phyloP scores from a whole-genome alignment of 1,140 invertebrate species.

The Drosophila lini region DNA sequence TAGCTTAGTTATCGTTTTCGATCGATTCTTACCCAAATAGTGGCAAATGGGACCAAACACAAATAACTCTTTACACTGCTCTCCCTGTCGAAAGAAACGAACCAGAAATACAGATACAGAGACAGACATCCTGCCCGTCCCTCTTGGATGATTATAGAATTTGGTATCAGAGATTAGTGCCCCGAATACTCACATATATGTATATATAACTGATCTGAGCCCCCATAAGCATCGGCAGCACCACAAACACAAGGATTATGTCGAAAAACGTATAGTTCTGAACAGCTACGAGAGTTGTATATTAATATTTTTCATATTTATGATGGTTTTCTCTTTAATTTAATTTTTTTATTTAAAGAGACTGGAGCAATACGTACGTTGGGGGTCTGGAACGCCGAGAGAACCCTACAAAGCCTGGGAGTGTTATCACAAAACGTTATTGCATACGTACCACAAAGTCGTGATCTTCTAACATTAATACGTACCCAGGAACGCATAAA shows the following conservation, averaged over 20 bases:
- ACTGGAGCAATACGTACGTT: constrained; percentile 60
- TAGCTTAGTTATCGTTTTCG: constrained; percentile 18
- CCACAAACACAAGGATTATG: constrained; percentile 29
- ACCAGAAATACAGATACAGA: constrained; percentile 35
- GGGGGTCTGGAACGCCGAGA: constrained; percentile 53
- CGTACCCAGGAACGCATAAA: constrained; percentile 62
- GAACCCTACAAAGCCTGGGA: constrained; percentile 42
- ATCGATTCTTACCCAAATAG: constrained; percentile 65
- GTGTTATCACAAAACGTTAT: constrained; percentile 34
- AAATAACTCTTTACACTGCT: constrained; percentile 48
- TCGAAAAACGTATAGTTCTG: constrained; percentile 11
- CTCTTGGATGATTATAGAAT: constrained; percentile 31
- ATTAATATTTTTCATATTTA: constrained; percentile 44
- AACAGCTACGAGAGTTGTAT: constrained; percentile 51
- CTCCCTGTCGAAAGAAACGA: constrained; percentile 67
- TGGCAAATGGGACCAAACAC: constrained; percentile 47
- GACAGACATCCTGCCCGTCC: constrained; percentile 18
- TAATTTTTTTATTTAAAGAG: constrained; percentile 25
- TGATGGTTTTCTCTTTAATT: constrained; percentile 11
- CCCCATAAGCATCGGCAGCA: constrained; percentile 27
- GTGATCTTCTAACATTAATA: constrained; percentile 63
- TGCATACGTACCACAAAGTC: constrained; percentile 64
- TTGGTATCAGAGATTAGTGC: constrained; percentile 31
- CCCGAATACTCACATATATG: constrained; percentile 71
- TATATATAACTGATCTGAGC: constrained; percentile 35